Evolutionary conservation across 2,113 vertebrate genomes (phyloP).

Genomic region (Dicerorhinus sumatrensis): DNA sequence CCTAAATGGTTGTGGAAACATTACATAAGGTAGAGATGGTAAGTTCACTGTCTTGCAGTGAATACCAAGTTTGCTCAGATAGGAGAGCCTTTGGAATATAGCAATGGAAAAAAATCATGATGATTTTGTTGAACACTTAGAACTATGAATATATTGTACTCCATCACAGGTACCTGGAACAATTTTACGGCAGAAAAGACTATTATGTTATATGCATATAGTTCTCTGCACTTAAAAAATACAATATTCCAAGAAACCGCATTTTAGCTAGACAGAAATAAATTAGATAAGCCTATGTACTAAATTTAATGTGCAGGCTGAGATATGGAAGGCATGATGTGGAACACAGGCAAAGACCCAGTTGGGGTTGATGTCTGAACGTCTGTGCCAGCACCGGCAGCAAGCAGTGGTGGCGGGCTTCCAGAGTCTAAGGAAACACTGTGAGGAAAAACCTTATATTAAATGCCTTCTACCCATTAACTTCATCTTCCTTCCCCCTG

Average conservation of each 20-base stretch:
- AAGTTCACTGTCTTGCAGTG: accelerated
- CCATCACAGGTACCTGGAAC: neutral
- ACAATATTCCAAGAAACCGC: neutral
- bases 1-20: accelerated
- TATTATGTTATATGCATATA: neutral
- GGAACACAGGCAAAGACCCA: accelerated
- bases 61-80: neutral
- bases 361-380: accelerated
- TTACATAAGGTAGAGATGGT: neutral
- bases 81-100: neutral
- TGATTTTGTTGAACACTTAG: neutral
- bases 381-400: accelerated
- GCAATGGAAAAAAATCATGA: too few relatives aligned
- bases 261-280: neutral
- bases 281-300: neutral
- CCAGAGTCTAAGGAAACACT: neutral
- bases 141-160: neutral
- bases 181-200: neutral
- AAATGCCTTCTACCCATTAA: accelerated
- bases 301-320: neutral
- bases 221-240: neutral
- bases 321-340: neutral
- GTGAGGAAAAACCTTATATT: accelerated
- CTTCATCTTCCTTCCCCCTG: too few relatives aligned
- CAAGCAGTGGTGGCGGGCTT: neutral